Base-by-base conservation (phyloP, 37 sponge, comb jelly and placozoan species). In the Chondrosia reniformis region DNA sequence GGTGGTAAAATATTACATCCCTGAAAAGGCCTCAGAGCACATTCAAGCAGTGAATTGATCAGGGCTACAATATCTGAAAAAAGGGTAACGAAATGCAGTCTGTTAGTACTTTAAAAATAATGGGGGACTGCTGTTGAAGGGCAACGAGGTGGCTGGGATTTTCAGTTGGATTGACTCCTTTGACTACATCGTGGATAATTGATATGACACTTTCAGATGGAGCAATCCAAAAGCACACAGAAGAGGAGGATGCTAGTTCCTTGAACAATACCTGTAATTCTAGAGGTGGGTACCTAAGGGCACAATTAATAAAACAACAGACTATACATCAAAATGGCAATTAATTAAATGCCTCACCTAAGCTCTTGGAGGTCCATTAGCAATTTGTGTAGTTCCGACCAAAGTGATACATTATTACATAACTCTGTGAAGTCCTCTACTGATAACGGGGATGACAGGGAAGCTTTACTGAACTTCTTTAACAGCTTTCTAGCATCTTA, bases 31-130 rank as follows among this genome's bases (percentile, higher is more conserved):
- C 67, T 66, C 38, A 66, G 38, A 19, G 67, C 67, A 30, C 38
- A 66, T 22, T 31, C 9, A 33, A 21, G 39, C 17, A 66, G 67
- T 9, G 36, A 6, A 21, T 31, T 31, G 38, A 66, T 66, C 5
- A 66, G 7, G 22, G 15, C 21, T 6, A 36, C 5, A 21, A 66
- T 5, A 8, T 66, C 67, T 6, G n/a, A 25, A 5, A 9, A 30
- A 4, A 66, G 67, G 33, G 36, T 17, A 6, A 66, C 67, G 4
- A 40, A 31, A 66, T 30, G 21, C 9, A 66, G 21, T n/a, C n/a
- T n/a, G n/a, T n/a, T n/a, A n/a, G n/a, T 37, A 66, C 39, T 8
- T 66, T 66, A 66, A 66, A 66, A 32, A 66, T 8, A 19, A 36
- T 37, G 22, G 67, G 67, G 17, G 39, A 37, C 36, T 40, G 39